Evolutionary conservation across 2,113 vertebrate genomes (phyloP).

Genomic region (Choloepus hoffmanni): DNA sequence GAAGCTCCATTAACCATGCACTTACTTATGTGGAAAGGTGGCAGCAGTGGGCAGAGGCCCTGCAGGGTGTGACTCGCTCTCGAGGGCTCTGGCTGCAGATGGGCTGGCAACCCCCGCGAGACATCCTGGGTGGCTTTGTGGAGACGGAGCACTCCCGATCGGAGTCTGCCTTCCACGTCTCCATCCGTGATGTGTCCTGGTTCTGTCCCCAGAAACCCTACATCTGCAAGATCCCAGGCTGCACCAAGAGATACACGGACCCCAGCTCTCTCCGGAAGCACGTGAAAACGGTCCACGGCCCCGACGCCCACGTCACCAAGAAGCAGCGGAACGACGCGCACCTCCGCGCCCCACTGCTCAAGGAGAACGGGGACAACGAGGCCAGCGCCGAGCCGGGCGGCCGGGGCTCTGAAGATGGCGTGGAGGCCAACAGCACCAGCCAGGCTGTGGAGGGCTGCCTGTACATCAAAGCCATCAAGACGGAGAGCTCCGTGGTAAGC

Average conservation of each 20-base stretch:
- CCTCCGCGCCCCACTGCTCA: conserved; percentile 89
- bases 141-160: fast-evolving
- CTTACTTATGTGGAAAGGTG: background rate
- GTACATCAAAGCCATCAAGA: conserved; percentile 95
- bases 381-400: conserved; percentile 87
- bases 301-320: conserved; percentile 97
- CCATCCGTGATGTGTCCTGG: background rate
- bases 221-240: conserved; percentile 97
- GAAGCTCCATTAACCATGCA: background rate
- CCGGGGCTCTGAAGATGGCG: conserved; percentile 86
- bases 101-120: background rate
- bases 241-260: conserved; percentile 98
- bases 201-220: conserved; percentile 94
- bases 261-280: conserved; percentile 99
- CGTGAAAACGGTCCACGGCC: conserved; percentile 97
- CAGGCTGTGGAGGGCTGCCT: conserved; percentile 91
- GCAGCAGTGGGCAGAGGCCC: background rate
- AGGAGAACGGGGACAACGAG: conserved; percentile 93
- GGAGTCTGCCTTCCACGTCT: background rate
- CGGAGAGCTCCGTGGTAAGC: conserved; percentile 95
- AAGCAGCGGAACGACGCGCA: conserved; percentile 94
- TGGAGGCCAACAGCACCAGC: conserved; percentile 90
- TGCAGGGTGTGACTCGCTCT: too few relatives aligned
- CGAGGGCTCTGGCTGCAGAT: background rate
- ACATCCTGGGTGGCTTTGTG: too few relatives aligned